A percentile compares a stretch with the other conserved stretches of the same genome.
These are phyloP conservation scores for Eulemur mongoz DNA, from an alignment of 2,797 vertebrate genomes.

Conservation along the genomic window DNA sequence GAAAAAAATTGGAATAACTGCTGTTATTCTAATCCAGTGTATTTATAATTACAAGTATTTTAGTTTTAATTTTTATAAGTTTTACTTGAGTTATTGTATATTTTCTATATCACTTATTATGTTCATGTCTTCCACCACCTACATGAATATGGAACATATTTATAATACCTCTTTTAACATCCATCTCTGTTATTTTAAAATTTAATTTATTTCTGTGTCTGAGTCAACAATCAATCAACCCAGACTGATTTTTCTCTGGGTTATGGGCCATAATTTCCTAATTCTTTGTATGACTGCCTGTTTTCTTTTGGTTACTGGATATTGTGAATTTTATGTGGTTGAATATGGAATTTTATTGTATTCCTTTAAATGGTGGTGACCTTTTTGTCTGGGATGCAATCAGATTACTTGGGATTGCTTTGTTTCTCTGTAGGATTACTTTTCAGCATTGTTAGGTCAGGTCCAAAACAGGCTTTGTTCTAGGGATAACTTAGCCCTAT, in stretches of 20 bases:
- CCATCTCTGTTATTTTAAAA: not conserved
- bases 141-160: not conserved
- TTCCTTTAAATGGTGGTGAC: not conserved
- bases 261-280: not conserved
- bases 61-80: slow-evolving; percentile 20
- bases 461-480: not conserved
- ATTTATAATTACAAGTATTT: not conserved
- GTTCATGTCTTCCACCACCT: not conserved
- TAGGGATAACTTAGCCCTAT: not conserved
- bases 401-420: not conserved
- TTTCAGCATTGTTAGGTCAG: not conserved
- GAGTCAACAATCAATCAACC: not conserved
- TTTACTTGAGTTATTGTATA: not conserved
- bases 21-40: not conserved
- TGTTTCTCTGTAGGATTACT: not conserved
- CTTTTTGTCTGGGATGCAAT: not conserved
- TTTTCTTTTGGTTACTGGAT: not conserved
- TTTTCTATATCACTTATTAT: not conserved
- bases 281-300: not conserved
- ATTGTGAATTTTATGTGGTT: not conserved
- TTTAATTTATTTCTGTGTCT: not conserved
- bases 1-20: not conserved
- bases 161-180: not conserved
- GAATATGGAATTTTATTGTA: not conserved
- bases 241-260: not conserved